phyloP scores from a whole-genome alignment of 2,113 vertebrate species.

The Bostrychus sinensis region DNA sequence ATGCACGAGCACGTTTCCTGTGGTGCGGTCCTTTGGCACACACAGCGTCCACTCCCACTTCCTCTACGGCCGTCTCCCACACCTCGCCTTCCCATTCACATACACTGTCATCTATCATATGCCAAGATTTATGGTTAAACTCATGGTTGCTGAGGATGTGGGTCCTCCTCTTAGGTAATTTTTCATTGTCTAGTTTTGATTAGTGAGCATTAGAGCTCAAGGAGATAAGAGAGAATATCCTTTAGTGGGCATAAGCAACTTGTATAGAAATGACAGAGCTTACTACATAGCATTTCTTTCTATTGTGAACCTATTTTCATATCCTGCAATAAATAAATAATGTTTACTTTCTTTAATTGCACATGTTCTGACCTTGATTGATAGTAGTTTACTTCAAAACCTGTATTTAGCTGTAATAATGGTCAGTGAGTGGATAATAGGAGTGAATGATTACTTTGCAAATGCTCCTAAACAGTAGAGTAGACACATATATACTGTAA shows the following conservation, averaged over 20 bases:
- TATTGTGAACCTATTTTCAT: not conserved
- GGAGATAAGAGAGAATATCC: not conserved
- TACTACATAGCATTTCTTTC: not conserved
- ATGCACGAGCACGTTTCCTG: constrained; percentile 41
- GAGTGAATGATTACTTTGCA: too few relatives aligned
- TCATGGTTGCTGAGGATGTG: constrained; percentile 1
- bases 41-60: constrained; percentile 18
- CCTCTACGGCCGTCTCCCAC: constrained; percentile 29
- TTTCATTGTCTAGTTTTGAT: constrained; percentile 1
- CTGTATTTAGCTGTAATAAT: too few relatives aligned
- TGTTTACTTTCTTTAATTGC: too few relatives aligned
- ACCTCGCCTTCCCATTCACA: constrained; percentile 37
- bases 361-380: too few relatives aligned
- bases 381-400: too few relatives aligned
- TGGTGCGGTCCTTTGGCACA: constrained; percentile 37
- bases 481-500: too few relatives aligned
- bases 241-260: too few relatives aligned
- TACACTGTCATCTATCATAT: constrained; percentile 13
- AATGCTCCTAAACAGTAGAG: too few relatives aligned
- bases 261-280: not conserved
- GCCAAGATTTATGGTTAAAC: not conserved
- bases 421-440: too few relatives aligned
- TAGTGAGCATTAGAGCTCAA: not conserved
- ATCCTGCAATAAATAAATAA: too few relatives aligned
- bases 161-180: not conserved